phyloP scores from a whole-genome alignment of 2,797 vertebrate species.

The Acipenser transmontanus region DNA sequence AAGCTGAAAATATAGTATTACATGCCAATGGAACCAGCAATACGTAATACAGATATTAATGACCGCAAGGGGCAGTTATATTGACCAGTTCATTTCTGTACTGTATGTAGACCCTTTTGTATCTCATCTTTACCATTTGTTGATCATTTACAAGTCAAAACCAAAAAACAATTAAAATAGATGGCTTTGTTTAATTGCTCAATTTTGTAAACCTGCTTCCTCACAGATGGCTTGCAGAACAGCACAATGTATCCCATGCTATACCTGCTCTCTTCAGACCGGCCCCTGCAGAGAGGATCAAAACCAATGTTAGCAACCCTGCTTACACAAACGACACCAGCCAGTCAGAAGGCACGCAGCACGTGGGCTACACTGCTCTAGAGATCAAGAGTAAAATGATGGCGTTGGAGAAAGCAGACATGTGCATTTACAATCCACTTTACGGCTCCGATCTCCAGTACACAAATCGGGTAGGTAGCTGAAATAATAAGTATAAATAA shows the following conservation, averaged over 20 bases:
- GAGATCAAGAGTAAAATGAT: constrained; percentile 98
- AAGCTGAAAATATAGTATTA: too few species aligned
- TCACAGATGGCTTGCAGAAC: constrained; percentile 87
- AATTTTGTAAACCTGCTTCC: not conserved
- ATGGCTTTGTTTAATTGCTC: too few species aligned
- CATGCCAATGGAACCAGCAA: too few species aligned
- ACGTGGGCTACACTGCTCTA: constrained; percentile 93
- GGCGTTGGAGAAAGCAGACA: constrained; percentile 91
- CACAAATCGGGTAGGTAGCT: constrained; percentile 79
- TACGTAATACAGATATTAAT: too few species aligned
- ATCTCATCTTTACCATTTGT: too few species aligned
- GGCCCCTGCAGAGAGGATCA: constrained; percentile 87
- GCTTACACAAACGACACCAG: constrained; percentile 79
- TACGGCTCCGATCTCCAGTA: constrained; percentile 97
- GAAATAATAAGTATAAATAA: not conserved
- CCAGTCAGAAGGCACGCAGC: constrained; percentile 72
- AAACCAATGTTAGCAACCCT: constrained; percentile 91
- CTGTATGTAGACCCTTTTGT: too few species aligned
- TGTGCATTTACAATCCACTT: constrained; percentile 91
- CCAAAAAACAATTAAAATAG: too few species aligned
- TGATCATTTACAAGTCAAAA: too few species aligned
- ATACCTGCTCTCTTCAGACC: constrained; percentile 92
- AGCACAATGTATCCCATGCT: constrained; percentile 86
- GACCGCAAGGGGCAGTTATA: too few species aligned
- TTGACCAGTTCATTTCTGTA: too few species aligned